A percentile compares a stretch with the other conserved stretches of the same genome.
phyloP scores from a whole-genome alignment of 92 coral and sea anemone species.

The Zoanthus sociatus region DNA sequence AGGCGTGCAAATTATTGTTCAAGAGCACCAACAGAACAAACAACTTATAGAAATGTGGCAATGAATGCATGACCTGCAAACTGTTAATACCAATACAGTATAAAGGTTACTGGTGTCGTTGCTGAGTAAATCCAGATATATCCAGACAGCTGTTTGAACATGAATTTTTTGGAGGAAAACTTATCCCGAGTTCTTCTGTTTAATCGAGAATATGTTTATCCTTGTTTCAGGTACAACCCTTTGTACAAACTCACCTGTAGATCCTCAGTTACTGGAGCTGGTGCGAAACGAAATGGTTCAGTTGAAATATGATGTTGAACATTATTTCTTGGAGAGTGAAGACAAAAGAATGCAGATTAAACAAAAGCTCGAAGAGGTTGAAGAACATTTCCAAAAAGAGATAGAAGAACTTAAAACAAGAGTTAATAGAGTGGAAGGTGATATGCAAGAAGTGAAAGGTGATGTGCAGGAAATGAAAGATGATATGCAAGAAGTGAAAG shows the following conservation, averaged over 20 bases:
- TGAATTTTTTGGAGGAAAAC: background rate
- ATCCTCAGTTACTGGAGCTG: background rate
- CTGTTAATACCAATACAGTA: too few species aligned
- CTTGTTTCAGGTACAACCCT: background rate
- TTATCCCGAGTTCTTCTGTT: background rate
- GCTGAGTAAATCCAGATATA: too few species aligned
- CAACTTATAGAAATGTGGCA: too few species aligned
- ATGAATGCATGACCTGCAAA: too few species aligned
- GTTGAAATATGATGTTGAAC: background rate
- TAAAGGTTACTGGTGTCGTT: too few species aligned
- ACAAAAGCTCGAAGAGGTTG: too few species aligned
- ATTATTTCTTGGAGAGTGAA: conserved; percentile 8
- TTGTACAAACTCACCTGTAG: conserved; percentile 10
- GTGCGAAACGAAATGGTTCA: conserved; percentile 5
- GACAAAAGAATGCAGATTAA: background rate
- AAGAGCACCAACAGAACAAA: too few species aligned
- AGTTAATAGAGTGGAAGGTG: background rate
- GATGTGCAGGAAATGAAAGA: too few species aligned
- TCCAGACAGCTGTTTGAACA: background rate
- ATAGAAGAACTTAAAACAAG: background rate
- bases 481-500: too few species aligned
- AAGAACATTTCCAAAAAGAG: background rate
- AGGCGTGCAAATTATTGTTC: too few species aligned
- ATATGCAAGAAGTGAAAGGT: too few species aligned
- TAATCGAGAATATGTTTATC: background rate